Evolutionary conservation across 2,888 invertebrate species (phyloP), one percentile per base, ranked within the genome.

Genomic region (Plusia festucae): DNA sequence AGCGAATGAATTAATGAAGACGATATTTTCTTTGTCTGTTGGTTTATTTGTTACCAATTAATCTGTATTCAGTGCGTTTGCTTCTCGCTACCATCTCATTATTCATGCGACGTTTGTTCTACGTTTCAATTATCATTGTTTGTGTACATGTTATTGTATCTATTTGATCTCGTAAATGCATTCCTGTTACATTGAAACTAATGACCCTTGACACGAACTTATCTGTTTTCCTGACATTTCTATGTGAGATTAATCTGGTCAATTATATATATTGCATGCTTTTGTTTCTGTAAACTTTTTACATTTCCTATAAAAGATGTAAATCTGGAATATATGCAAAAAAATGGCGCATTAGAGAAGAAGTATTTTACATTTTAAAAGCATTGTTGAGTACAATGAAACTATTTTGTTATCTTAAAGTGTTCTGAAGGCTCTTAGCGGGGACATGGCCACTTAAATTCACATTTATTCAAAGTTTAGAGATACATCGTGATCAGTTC

Each of bases 31-130:
- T 91, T 91, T 92, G 92, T 92, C 84, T 86, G 73, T 74, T 70
- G 78, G 78, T 85, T 85, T 86, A 86, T 88, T 85, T 84, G 86
- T 87, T 86, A 87, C 87, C 86, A 87, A 91, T 92, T 91, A 89
- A 94, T 94, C 89, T 86, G 91, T 93, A 94, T 93, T 91, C 94
- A 80, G 83, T 79, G 79, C 86, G 83, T 70, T 70, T 70, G 79
- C 77, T 86, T 85, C 84, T 81, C 78, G 77, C 85, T 81, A 76
- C 82, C 86, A 79, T 80, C 88, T 90, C 86, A 91, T 93, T 92
- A 88, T 84, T 86, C 90, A 92, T 91, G 90, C 91, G 84, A 82
- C 85, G 88, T 88, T 90, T 88, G 88, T 90, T 82, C 86, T 84
- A 81, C 81, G 79, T 84, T 80, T 77, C 75, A 75, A 85, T 86